These are phyloP conservation scores for Macaria notata DNA, from an alignment of 2,888 invertebrate genomes.

Conservation along the genomic window DNA sequence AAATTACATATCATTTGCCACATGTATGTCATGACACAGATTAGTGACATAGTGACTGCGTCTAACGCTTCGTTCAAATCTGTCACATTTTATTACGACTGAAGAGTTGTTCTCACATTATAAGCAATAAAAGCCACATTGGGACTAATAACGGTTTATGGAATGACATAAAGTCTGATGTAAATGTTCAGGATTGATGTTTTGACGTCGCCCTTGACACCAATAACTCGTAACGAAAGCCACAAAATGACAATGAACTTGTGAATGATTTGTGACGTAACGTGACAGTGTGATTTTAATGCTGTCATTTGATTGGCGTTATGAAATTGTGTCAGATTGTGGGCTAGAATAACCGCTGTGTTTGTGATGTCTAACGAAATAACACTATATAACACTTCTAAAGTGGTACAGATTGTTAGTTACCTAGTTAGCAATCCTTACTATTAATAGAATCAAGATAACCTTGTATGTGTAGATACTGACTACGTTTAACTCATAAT, in stretches of 20 bases:
- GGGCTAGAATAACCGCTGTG: not conserved
- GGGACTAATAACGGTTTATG: conserved; percentile 22
- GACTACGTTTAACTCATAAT: too few species aligned
- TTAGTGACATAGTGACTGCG: not conserved
- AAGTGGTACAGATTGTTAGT: too few species aligned
- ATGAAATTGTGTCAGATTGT: not conserved
- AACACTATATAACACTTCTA: too few species aligned
- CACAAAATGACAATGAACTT: conserved; percentile 17
- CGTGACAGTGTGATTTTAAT: conserved; percentile 3
- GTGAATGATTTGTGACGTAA: conserved; percentile 3
- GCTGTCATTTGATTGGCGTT: conserved; percentile 1
- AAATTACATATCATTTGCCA: conserved; percentile 59
- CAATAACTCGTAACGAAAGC: conserved; percentile 10
- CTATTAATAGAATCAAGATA: too few species aligned
- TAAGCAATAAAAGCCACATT: conserved; percentile 27
- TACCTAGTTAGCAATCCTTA: too few species aligned
- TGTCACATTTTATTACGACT: conserved; percentile 45
- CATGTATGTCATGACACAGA: conserved; percentile 51
- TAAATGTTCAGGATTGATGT: conserved; percentile 19
- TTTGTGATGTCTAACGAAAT: too few species aligned
- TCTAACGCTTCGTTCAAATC: conserved; percentile 32
- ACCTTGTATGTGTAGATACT: too few species aligned
- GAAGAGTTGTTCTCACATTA: conserved; percentile 34
- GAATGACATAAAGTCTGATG: conserved; percentile 20
- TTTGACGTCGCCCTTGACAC: conserved; percentile 21